A percentile compares a stretch with the other conserved stretches of the same genome.
These are phyloP conservation scores for Scaptomyza graminum DNA, from an alignment of 1,140 invertebrate genomes.

Conservation along the genomic window DNA sequence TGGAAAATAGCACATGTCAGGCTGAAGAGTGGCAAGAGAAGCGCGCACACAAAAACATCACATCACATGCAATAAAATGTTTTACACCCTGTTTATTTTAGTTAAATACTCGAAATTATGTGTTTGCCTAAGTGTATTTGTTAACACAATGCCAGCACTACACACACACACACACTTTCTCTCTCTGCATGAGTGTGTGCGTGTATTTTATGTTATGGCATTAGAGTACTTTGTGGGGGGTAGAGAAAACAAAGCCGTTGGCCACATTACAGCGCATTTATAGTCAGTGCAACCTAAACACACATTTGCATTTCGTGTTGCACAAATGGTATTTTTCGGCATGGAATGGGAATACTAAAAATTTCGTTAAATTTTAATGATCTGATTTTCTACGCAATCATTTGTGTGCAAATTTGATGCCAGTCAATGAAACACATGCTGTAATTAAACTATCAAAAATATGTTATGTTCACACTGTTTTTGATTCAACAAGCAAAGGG, in stretches of 20 bases:
- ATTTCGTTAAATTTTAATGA: constrained; percentile 6
- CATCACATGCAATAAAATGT: constrained; percentile 74
- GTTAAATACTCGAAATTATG: constrained; percentile 83
- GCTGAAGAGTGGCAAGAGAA: background rate
- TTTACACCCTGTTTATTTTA: constrained; percentile 82
- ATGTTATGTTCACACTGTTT: background rate
- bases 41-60: background rate
- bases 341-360: background rate
- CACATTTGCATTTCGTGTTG: background rate
- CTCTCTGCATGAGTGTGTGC: constrained; percentile 5
- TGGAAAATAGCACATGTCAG: background rate
- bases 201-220: constrained; percentile 6
- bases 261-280: constrained; percentile 7
- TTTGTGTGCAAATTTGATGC: background rate
- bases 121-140: constrained; percentile 81
- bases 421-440: background rate
- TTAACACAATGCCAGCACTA: constrained; percentile 63
- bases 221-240: constrained; percentile 28
- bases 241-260: constrained; percentile 8
- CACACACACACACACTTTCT: background rate
- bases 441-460: background rate
- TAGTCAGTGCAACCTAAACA: background rate
- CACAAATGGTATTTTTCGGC: background rate
- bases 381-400: background rate
- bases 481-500: too few relatives aligned